Conservation (phyloP, 2,113 vertebrate species). For the Aramus guarauna region DNA sequence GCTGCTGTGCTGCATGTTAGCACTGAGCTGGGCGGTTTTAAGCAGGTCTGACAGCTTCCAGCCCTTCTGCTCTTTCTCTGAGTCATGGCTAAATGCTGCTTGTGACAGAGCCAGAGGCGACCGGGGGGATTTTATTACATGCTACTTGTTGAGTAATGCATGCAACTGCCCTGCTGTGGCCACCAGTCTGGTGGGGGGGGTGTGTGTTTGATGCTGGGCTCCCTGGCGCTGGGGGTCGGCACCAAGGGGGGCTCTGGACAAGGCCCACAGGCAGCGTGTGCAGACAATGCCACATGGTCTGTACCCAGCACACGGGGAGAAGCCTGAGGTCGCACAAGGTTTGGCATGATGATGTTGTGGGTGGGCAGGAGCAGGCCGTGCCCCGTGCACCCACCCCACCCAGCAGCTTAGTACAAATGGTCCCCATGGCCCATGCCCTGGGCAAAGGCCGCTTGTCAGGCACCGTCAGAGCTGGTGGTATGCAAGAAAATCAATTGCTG, state of each 20-base stretch:
- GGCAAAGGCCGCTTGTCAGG: not conserved
- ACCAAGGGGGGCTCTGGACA: not conserved
- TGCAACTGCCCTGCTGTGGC: not conserved
- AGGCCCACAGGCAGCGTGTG: rapidly evolving
- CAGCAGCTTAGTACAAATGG: not conserved
- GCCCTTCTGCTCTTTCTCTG: not conserved
- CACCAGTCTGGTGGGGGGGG: rapidly evolving
- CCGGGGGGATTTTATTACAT: not conserved
- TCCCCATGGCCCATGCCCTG: rapidly evolving
- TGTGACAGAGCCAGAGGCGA: not conserved
- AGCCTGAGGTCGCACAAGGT: not conserved
- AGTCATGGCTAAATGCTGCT: not conserved
- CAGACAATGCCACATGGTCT: rapidly evolving
- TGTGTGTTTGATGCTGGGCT: not conserved
- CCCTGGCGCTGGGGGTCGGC: not conserved
- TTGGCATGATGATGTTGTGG: not conserved
- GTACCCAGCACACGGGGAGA: not conserved
- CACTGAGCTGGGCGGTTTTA: not conserved
- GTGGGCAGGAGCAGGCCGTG: not conserved
- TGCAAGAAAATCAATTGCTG: not conserved
- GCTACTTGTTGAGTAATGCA: not conserved
- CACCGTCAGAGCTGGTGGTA: not conserved
- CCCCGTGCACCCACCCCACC: not conserved
- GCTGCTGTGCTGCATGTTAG: not conserved
- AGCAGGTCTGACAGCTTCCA: conserved; percentile 21